Evolutionary conservation across 1,140 invertebrate genomes (phyloP), one percentile per base, ranked within the genome.

Genomic region (Holcopasites calliopsidis): DNA sequence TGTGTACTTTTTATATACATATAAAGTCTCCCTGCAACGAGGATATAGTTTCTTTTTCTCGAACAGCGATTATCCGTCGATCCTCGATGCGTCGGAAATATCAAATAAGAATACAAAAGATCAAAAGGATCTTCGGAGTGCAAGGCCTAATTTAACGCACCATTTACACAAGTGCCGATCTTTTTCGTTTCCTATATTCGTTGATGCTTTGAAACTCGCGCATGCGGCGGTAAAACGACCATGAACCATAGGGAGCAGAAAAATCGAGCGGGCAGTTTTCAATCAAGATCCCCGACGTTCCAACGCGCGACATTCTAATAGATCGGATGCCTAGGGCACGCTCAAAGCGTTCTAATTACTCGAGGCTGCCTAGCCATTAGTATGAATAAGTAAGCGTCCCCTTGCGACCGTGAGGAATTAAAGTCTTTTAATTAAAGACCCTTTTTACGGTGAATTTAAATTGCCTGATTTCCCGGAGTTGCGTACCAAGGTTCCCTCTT

Each of bases 381-480:
- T 87, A 89, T 87, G 89, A 91, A 89, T 88, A 89, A 91, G 84
- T 87, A 87, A 88, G 77, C 73, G 40, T 78, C 68, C 77, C 62
- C 40, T 79, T 72, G 75, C 78, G 76, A 80, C 77, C 75, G 75
- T 83, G 80, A 88, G 73, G 78, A 89, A 90, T 88, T 89, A 85
- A 87, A 88, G 82, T 85, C 84, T 89, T 87, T 90, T 87, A 90
- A 90, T 90, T 89, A 89, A 87, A 88, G 82, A 84, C 80, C 71
- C 85, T 90, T 89, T 90, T 90, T 88, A 87, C 87, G 80, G 78
- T 79, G 89, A 88, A 90, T 90, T 90, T 88, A 90, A 90, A 91
- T 91, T 88, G 85, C 87, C 88, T 90, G 84, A 91, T 91, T 90
- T 89, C 65, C 35, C 65, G 21, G 50, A 75, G 54, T 84, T 74